A percentile compares a stretch with the other conserved stretches of the same genome.
These are phyloP conservation scores for Papilio demoleus DNA, from an alignment of 2,888 invertebrate genomes.

Conservation along the genomic window DNA sequence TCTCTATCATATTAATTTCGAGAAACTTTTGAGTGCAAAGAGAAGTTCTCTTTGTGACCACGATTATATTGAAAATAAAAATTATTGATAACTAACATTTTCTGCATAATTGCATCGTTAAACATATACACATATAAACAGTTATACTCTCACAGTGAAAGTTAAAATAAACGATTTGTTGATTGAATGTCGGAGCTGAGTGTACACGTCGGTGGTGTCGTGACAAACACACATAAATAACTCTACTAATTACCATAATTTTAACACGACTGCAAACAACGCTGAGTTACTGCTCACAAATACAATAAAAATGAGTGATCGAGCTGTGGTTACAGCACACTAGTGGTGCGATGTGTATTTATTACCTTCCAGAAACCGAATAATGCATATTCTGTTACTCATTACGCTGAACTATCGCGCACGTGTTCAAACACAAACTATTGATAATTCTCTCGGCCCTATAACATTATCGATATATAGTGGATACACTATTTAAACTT, in stretches of 20 bases:
- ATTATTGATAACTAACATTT: background rate
- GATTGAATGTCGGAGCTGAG: no score
- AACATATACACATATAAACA: no score
- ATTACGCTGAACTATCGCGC: background rate
- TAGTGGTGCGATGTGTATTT: background rate
- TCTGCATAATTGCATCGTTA: no score
- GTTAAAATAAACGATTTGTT: no score
- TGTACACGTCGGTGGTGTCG: constrained; percentile 2
- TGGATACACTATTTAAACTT: no score
- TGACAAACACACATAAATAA: constrained; percentile 29
- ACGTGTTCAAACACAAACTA: background rate
- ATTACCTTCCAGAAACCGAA: background rate
- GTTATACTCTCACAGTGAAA: no score
- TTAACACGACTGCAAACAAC: constrained; percentile 10
- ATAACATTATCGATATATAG: no score
- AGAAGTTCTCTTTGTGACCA: background rate
- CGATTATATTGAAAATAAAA: background rate
- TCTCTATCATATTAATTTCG: background rate
- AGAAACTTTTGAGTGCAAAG: background rate
- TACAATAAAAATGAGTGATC: constrained; percentile 30
- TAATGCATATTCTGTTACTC: constrained; percentile 2
- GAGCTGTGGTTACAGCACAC: background rate
- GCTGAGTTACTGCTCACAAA: constrained; percentile 24
- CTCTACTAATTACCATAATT: constrained; percentile 23
- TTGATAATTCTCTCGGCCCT: background rate